Conservation (phyloP, 2,888 invertebrate species). For the Amiota minor region DNA sequence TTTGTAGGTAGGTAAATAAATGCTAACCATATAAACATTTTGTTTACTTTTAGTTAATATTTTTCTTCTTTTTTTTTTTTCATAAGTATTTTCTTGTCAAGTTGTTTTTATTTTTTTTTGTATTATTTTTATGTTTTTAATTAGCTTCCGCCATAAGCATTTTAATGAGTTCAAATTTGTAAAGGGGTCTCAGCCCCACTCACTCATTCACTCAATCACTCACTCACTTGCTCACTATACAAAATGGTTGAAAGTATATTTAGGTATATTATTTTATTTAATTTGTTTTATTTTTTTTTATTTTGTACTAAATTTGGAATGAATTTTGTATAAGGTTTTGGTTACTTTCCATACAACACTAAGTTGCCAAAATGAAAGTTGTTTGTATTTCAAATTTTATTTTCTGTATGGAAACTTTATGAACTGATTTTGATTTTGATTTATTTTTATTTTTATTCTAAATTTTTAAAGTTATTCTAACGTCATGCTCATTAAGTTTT, state of each 20-base stretch:
- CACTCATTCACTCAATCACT: neutral
- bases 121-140: conserved; percentile 51
- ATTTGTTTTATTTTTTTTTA: too few relatives aligned
- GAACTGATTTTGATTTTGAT: neutral
- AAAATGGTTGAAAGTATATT: too few relatives aligned
- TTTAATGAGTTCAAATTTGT: conserved; percentile 48
- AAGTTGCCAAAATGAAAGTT: too few relatives aligned
- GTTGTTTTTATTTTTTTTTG: conserved; percentile 39
- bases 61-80: conserved; percentile 44
- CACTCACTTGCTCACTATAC: too few relatives aligned
- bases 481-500: neutral
- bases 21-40: conserved; percentile 42
- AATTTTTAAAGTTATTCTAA: conserved; percentile 5
- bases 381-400: too few relatives aligned
- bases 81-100: conserved; percentile 42
- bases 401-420: too few relatives aligned
- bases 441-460: conserved; percentile 17
- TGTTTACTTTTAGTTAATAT: conserved; percentile 47
- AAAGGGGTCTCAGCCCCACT: conserved; percentile 24
- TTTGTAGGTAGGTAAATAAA: conserved; percentile 24
- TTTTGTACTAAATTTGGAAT: too few relatives aligned
- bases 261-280: too few relatives aligned
- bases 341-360: too few relatives aligned
- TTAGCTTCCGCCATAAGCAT: conserved; percentile 56
- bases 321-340: too few relatives aligned